Base-by-base conservation (phyloP, 2,797 vertebrate genomes). In the Phoxinus dragarum region DNA sequence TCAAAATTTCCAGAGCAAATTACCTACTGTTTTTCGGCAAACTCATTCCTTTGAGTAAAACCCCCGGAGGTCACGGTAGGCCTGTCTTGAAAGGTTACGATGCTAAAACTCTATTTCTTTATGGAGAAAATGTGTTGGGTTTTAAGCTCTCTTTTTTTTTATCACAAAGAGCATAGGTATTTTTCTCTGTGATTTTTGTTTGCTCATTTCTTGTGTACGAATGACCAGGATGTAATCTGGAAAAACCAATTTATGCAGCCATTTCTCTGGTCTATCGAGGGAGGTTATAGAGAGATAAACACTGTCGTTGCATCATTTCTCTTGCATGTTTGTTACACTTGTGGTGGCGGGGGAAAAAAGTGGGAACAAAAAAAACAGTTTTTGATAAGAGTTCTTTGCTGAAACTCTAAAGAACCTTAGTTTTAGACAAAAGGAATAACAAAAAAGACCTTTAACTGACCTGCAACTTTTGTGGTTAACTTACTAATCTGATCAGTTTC, bases 211-310 rank as follows among this genome's bases (percentile, higher is more conserved):
- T 80, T 66, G 19, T 9, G 77, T 80, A 47, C 59, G 40, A 66
- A 64, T 34, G 59, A 79, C 40, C 77, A 80, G 61, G 77, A 80
- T 80, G 40, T 49, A 67, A 80, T 80, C 77, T 67, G 42, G 77
- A 47, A 80, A 80, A 80, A 61, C 0, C 40, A 0, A 80, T 49
- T 80, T 67, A 44, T 80, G 27, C 59, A 44, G 17, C 56, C 1
- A 9, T 49, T 47, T 67, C 42, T 66, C 59, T 23, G 27, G 16
- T 49, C 59, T 64, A 23, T 80, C 61, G 47, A 59, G 56, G 56
- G 56, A 59, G 56, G 10, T 31, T 34, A 34, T 21, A 67, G 21
- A 19, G 59, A 80, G 77, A 80, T 80, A 80, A 80, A 80, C 42
- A 12, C 27, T 1, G 6, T 34, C 3, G 17, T 80, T 67, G 67